A percentile compares a stretch with the other conserved stretches of the same genome.
Evolutionary conservation across 2,888 invertebrate genomes (phyloP).

Genomic region (Leptinotarsa rubiginosa): DNA sequence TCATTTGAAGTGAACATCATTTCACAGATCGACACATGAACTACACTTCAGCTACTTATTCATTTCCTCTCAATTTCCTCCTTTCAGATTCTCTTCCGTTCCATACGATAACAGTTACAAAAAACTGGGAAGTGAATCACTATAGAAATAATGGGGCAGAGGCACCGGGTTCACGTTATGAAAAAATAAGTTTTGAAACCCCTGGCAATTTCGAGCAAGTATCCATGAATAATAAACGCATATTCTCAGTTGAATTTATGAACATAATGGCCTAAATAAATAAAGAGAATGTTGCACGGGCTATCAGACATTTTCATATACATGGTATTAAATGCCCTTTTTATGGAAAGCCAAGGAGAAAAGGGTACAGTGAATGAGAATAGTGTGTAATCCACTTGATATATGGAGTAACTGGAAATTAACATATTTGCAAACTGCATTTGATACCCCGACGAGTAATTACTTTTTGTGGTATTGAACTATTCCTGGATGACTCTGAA

Average conservation of each 20-base stretch:
- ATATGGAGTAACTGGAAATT: background rate
- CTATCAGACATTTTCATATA: constrained; percentile 16
- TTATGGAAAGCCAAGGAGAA: background rate
- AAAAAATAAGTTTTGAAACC: constrained; percentile 2
- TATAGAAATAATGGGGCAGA: background rate
- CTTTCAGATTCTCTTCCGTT: background rate
- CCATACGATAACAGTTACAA: background rate
- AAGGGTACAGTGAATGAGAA: background rate
- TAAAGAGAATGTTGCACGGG: constrained; percentile 7
- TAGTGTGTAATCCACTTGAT: background rate
- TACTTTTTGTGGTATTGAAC: no score
- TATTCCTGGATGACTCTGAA: no score
- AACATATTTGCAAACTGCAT: background rate
- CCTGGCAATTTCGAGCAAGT: background rate
- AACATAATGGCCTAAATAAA: background rate
- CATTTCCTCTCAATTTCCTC: background rate
- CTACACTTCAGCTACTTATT: background rate
- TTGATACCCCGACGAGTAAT: no score
- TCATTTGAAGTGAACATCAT: background rate
- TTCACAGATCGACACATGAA: background rate
- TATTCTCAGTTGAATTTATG: background rate
- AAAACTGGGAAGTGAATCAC: background rate
- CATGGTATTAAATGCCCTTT: constrained; percentile 5
- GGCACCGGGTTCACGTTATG: background rate
- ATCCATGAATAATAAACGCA: constrained; percentile 16